Base-by-base conservation (phyloP, 2,797 vertebrate species). In the Phaenicophaeus curvirostris region DNA sequence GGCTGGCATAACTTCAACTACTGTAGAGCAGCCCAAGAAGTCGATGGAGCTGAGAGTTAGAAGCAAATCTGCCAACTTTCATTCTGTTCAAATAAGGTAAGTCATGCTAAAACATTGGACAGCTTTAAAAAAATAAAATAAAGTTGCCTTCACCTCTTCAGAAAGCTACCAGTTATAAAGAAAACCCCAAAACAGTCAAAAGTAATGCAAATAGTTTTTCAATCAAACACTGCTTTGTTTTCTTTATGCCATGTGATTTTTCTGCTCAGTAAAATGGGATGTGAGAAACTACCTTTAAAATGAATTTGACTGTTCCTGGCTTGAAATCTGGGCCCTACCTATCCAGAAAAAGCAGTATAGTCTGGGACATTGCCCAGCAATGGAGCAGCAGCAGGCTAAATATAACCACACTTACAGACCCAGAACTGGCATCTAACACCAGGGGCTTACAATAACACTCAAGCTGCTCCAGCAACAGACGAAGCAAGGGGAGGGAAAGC, bases 401-500 rank as follows among this genome's bases (percentile, higher is more conserved):
- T 94, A 94, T 74, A 92, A 78, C 80, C 46, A 57, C 28, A 6
- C 87, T 69, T 57, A 35, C 35, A 63, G 74, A 54, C 84, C 69
- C 55, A 82, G 89, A 82, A 66, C 89, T 94, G 90, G 74, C 74
- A 89, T 89, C 77, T 41, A 62, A 65, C 71, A 41, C 59, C 78
- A 44, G 83, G 63, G 89, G 57, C 92, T 95, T 95, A 77, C 81
- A 96, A 92, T 83, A 96, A 94, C 92, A 96, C 79, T 93, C 85
- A 51, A 85, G 73, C 76, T 76, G 91, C 92, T 85, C n/a, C 68
- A 58, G 85, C 69, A 86, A 92, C 71, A 44, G 65, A 28, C 3
- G 2, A 73, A 66, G 88, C 59, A 27, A 72, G 59, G 31, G 84
- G 53, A 66, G 58, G 55, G 72, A 87, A 78, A 74, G 80, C 35